Percentiles rank a stretch among this genome's conserved stretches.
Evolutionary conservation across 2,113 vertebrate genomes (phyloP).

Genomic region (Sphyrna mokarran): DNA sequence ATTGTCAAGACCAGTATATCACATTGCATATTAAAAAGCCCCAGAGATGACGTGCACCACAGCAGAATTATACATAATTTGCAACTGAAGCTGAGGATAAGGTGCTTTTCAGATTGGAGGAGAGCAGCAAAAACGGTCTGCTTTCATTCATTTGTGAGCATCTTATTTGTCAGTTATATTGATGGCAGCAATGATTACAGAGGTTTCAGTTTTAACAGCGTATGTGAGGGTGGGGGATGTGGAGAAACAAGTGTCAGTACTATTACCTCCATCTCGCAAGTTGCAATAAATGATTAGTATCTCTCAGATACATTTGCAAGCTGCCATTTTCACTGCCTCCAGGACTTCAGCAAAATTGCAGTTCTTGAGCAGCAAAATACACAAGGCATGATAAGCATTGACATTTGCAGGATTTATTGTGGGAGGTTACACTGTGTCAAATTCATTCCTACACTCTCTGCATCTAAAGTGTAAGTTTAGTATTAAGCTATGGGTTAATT

Average conservation of each 20-base stretch:
- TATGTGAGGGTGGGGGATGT: no score
- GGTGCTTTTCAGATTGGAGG: conserved; percentile 49
- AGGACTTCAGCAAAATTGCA: neutral
- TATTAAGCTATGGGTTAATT: neutral
- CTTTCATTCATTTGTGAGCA: conserved; percentile 61
- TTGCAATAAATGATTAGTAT: neutral
- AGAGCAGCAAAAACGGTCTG: conserved; percentile 50
- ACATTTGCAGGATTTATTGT: neutral
- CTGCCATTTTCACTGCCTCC: neutral
- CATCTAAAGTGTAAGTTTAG: neutral
- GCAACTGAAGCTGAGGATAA: conserved; percentile 50
- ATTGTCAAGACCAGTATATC: conserved; percentile 40
- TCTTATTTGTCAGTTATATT: conserved; percentile 67
- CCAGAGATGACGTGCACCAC: conserved; percentile 38
- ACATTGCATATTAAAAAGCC: conserved; percentile 41
- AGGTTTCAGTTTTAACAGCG: neutral
- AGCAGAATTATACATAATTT: conserved; percentile 41
- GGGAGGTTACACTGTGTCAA: neutral
- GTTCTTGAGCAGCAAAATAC: neutral
- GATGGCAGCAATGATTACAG: conserved; percentile 52
- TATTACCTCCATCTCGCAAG: neutral
- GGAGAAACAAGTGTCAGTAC: neutral
- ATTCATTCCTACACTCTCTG: neutral
- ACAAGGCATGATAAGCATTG: neutral
- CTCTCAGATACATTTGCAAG: neutral